Evolutionary conservation across 2,888 invertebrate genomes (phyloP), one percentile per base, ranked within the genome.

Genomic region (Germaria angustata): DNA sequence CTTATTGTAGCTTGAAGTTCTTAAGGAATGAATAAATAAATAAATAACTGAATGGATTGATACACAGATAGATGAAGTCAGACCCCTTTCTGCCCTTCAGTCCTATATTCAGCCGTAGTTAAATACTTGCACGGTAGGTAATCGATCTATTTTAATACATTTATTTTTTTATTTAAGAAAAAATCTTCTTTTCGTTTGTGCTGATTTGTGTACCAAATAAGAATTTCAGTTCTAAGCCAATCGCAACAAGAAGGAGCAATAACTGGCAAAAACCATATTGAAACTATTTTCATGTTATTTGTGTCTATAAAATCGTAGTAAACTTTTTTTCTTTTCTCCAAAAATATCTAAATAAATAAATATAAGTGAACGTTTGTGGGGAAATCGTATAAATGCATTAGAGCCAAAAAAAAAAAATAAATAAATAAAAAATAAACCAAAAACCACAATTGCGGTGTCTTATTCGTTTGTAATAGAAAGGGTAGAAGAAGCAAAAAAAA

Each of bases 391-490:
- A 66, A 75, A 46, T 57, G 57, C 36, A 55, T 28, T 17, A 2
- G n/a, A 72, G 32, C 34, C 57, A 24, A 46, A 65, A 46, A 22
- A 5, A n/a, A n/a, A n/a, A n/a, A n/a, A n/a, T n/a, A n/a, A n/a
- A n/a, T n/a, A n/a, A n/a, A n/a, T n/a, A n/a, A n/a, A n/a, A n/a
- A n/a, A n/a, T n/a, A n/a, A n/a, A n/a, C n/a, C 44, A 36, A 68
- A 68, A 68, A 68, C 76, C 76, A 68, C 66, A 76, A 32, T 66
- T 76, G 76, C 39, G 66, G 76, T 66, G 2, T 17, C 36, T 59
- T 15, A n/a, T 28, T n/a, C n/a, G n/a, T n/a, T n/a, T n/a, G n/a
- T n/a, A n/a, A n/a, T n/a, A n/a, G 22, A 24, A 44, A 11, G 13
- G 20, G 34, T 5, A 36, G 34, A 34, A 7, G n/a, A 15, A 51